phyloP scores from a whole-genome alignment of 2,113 vertebrate genomes.

The Petromus typicus region DNA sequence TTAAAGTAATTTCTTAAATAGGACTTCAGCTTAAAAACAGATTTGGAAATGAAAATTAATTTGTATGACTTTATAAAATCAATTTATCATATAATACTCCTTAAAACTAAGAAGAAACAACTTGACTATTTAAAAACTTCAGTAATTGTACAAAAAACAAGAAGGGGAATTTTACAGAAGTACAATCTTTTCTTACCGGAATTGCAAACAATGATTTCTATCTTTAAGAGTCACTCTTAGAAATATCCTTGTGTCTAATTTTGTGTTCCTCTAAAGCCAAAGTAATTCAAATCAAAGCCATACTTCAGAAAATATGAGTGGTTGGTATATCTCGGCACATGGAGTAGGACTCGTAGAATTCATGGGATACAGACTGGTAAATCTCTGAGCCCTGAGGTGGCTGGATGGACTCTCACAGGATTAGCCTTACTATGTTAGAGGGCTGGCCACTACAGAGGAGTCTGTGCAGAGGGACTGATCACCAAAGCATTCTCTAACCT shows the following conservation, averaged over 20 bases:
- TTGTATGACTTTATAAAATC: neutral
- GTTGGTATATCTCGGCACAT: neutral
- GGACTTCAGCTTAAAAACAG: neutral
- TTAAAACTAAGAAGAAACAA: neutral
- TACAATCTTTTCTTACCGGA: neutral
- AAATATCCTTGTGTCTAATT: neutral
- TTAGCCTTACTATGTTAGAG: neutral
- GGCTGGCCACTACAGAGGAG: neutral
- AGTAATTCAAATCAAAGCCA: neutral
- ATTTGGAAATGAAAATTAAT: neutral
- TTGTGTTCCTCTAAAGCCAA: conserved; percentile 12
- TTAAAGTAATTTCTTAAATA: neutral
- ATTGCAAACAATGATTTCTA: neutral
- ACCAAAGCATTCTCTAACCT: neutral
- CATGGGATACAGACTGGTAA: neutral
- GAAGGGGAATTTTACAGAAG: neutral
- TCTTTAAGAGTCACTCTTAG: neutral
- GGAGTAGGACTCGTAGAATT: neutral
- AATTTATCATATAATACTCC: neutral
- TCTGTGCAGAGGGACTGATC: neutral
- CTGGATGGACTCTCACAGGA: neutral
- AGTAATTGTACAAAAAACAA: neutral
- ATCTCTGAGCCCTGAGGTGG: neutral
- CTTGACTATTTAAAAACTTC: neutral
- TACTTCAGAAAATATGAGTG: conserved; percentile 25